Evolutionary conservation across 2,888 invertebrate genomes (phyloP).

Genomic region (Alloplasta piceator): DNA sequence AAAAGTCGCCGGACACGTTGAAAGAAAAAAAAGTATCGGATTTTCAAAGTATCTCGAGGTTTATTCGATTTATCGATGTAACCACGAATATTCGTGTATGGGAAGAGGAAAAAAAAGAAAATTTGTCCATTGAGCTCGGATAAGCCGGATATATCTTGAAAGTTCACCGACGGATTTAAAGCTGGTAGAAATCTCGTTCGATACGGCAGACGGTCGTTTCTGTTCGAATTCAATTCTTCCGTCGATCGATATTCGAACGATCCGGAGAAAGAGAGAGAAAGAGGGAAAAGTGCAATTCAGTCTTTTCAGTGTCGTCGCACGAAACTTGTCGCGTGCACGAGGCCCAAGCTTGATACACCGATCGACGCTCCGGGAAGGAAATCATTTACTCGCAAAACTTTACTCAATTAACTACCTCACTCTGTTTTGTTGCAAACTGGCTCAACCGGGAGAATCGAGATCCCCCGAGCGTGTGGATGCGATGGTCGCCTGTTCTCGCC

Average conservation of each 20-base stretch:
- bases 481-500: constrained; percentile 48
- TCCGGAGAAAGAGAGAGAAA: neutral
- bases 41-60: constrained; percentile 1
- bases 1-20: too few species aligned
- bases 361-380: constrained; percentile 30
- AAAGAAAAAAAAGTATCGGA: neutral
- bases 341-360: neutral
- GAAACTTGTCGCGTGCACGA: constrained; percentile 2
- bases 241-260: constrained; percentile 23
- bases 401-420: constrained; percentile 46
- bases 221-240: constrained; percentile 5
- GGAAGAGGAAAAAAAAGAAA: constrained; percentile 10
- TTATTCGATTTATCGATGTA: neutral
- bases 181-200: constrained; percentile 7
- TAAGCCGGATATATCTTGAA: constrained; percentile 50
- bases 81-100: too few species aligned
- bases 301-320: constrained; percentile 1
- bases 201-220: neutral
- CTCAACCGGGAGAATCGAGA: constrained; percentile 34
- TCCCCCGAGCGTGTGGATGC: constrained; percentile 61
- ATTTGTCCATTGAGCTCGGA: constrained; percentile 49
- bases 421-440: constrained; percentile 31
- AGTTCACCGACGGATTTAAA: constrained; percentile 42
- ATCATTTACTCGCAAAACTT: constrained; percentile 56
- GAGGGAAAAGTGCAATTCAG: neutral